Base-by-base conservation (phyloP, 2,888 invertebrate genomes). In the Chorisops tibialis region DNA sequence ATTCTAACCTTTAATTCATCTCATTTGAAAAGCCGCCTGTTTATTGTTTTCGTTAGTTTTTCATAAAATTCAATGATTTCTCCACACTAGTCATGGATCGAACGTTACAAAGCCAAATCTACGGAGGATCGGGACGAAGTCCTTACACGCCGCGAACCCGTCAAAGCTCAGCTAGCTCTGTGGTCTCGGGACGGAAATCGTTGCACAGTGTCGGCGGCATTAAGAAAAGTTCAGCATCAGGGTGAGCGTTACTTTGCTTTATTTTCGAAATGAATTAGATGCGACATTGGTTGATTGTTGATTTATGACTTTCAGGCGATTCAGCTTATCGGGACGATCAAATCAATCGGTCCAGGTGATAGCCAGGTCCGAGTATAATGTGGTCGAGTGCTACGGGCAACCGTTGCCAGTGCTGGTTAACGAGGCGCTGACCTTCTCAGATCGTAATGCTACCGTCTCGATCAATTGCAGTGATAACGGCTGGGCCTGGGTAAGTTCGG, bases 351-450 rank as follows among this genome's bases (percentile, higher is more conserved):
- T 88, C 16, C 88, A 91, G 77, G 81, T 92, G 6, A 83, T 93
- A 45, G 85, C 88, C 69, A 88, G 90, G 69, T 88, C 91, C 0
- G 83, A 87, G 19, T 82, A 82, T 68, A 88, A 89, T 72, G 81
- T 85, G 14, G 84, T 93, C 0, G 92, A 94, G 75, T 86, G 85
- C 59, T 93, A 86, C 79, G 94, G 94, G 0, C 81, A 86, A 24
- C 85, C 92, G 1, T 75, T 94, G 47, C 95, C 95, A 30, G 93
- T 95, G 1, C 82, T 91, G 62, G 91, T 96, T 2, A 93, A 92
- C 19, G 95, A 95, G 79, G 91, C 91, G 1, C 79, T 95, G 21
- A 90, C 91, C 47, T 90, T 91, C 78, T 85, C 88, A 70, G 88
- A 88, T 61, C 80, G 85, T 56, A 79, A 78, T 61, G 74, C 75